Conservation (phyloP, 2,888 invertebrate genomes). For the Erannis defoliaria region DNA sequence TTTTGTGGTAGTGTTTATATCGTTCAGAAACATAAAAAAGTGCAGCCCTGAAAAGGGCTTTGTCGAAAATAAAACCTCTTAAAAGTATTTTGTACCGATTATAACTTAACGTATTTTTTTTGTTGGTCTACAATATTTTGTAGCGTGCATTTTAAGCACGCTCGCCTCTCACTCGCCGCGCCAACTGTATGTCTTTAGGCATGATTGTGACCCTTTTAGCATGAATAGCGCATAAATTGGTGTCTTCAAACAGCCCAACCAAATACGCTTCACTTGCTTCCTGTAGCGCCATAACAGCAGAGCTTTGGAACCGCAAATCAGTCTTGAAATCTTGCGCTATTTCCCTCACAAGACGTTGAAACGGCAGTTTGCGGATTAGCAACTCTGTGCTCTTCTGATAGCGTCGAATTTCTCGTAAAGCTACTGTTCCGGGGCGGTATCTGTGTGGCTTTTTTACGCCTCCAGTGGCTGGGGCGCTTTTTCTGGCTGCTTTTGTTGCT, state of each 20-base stretch:
- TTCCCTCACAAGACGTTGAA: constrained; percentile 90
- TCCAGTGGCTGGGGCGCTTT: constrained; percentile 90
- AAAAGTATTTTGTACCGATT: not conserved
- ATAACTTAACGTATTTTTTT: no score
- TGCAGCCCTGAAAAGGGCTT: constrained; percentile 82
- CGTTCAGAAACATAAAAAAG: constrained; percentile 43
- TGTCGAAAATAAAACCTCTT: constrained; percentile 57
- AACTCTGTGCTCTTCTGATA: constrained; percentile 92
- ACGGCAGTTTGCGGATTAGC: constrained; percentile 90
- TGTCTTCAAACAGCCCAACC: constrained; percentile 91
- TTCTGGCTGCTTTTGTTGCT: constrained; percentile 90
- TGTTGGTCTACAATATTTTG: not conserved
- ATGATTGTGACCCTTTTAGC: constrained; percentile 81
- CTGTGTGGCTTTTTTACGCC: constrained; percentile 92
- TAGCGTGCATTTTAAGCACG: constrained; percentile 53
- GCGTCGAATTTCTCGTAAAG: constrained; percentile 89
- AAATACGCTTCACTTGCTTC: constrained; percentile 88
- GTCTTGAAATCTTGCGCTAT: constrained; percentile 92
- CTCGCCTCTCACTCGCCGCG: constrained; percentile 72
- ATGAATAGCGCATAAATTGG: constrained; percentile 92
- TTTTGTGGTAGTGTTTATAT: constrained; percentile 19
- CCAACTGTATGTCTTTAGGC: constrained; percentile 76
- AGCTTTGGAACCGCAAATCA: constrained; percentile 90
- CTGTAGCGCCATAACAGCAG: constrained; percentile 90
- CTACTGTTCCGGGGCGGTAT: constrained; percentile 90